Percentiles rank a stretch among this genome's conserved stretches.
These are phyloP conservation scores for Paraplagusia blochii DNA, from an alignment of 2,113 vertebrate species.

Conservation along the genomic window DNA sequence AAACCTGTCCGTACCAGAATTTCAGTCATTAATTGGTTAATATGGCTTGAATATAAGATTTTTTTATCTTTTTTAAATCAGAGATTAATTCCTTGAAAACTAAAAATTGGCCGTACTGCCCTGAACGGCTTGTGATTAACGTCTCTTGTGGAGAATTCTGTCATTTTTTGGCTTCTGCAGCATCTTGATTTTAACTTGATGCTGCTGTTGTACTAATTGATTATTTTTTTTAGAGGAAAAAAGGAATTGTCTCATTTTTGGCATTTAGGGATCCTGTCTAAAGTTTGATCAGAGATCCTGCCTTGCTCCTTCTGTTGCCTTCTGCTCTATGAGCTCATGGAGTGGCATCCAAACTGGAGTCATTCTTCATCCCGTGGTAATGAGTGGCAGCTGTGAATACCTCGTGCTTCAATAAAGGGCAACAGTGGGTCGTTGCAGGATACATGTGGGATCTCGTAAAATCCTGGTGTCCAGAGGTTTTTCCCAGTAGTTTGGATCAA, in stretches of 20 bases:
- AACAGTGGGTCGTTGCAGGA: constrained; percentile 26
- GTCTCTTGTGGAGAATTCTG: constrained; percentile 17
- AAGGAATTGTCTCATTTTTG: constrained; percentile 58
- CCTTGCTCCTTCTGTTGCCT: constrained; percentile 37
- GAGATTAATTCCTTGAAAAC: constrained; percentile 28
- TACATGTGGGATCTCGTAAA: constrained; percentile 38
- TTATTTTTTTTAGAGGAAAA: constrained; percentile 30
- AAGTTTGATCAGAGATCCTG: constrained; percentile 51
- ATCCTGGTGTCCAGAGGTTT: constrained; percentile 19
- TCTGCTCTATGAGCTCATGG: constrained; percentile 55
- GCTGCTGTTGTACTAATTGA: constrained; percentile 48
- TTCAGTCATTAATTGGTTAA: background rate
- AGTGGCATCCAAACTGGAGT: constrained; percentile 48
- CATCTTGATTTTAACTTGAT: constrained; percentile 41
- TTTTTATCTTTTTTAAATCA: constrained; percentile 27
- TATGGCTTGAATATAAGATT: background rate
- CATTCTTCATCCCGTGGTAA: constrained; percentile 43
- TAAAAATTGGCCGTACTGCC: constrained; percentile 6
- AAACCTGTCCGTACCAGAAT: background rate
- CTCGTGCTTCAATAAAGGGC: constrained; percentile 21
- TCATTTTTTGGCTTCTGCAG: constrained; percentile 26
- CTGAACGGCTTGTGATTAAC: constrained; percentile 28
- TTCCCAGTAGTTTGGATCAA: too few relatives aligned
- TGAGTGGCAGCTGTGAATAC: constrained; percentile 58
- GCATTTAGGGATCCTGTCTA: constrained; percentile 46